Base-by-base conservation (phyloP, 2,888 invertebrate genomes). In the Lepidocyrtinus sp. region DNA sequence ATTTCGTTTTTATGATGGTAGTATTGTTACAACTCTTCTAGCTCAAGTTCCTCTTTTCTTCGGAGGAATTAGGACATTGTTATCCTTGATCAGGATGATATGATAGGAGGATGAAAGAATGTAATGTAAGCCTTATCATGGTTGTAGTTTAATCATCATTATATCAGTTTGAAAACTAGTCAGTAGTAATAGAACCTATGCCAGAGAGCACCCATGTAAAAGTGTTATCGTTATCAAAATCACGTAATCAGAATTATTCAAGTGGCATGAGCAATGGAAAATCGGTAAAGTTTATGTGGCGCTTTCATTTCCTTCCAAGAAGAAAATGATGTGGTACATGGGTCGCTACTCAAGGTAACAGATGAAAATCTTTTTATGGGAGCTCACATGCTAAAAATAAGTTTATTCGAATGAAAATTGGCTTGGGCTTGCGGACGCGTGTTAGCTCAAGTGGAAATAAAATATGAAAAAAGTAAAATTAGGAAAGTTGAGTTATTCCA, bases 381-480 rank as follows among this genome's bases (percentile, higher is more conserved):
- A 17, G 50, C 12, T 50, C 17, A 1, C n/a, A 50, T 50, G 12
- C 50, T 50, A 50, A 50, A 50, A 50, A 50, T 50, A 50, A 50
- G 17, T 36, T 36, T 36, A 17, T 50, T 50, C n/a, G 17, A 50
- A 50, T 50, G 50, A 50, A 50, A 50, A 50, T 50, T 50, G 50
- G 5, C n/a, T n/a, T n/a, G 50, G 12, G n/a, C 50, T 50, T n/a
- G 17, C 50, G 50, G 50, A 50, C 50, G 17, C 50, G 50, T 50
- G 50, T 17, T 50, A n/a, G 12, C 50, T 50, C 50, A 50, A 50
- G 50, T 50, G 50, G 50, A 50, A 50, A 50, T 50, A 50, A 50
- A 50, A 50, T 50, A 50, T 50, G 50, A 50, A 50, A 50, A 50
- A 50, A 50, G 50, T 50, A 50, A 50, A 50, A 50, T 50, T 50